phyloP scores from a whole-genome alignment of 2,888 invertebrate genomes.

The Mesochorus sp. region DNA sequence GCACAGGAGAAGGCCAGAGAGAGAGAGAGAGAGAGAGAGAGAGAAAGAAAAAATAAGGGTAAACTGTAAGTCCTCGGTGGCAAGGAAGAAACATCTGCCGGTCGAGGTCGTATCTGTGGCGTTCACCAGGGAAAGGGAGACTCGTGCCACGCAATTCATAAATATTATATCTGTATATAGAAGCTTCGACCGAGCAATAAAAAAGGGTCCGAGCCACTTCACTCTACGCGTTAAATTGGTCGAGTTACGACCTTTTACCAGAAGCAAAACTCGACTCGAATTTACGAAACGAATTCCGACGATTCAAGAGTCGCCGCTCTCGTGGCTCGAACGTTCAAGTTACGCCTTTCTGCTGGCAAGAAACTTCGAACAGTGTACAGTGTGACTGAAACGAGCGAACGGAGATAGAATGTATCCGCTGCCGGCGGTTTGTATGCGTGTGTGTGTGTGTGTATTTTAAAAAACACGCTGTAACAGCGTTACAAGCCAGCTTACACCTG shows the following conservation, averaged over 20 bases:
- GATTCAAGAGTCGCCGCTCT: not conserved
- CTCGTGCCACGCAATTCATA: constrained; percentile 62
- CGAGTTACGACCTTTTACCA: not conserved
- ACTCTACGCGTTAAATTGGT: not conserved
- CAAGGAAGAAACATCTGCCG: constrained; percentile 66
- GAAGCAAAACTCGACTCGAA: too few relatives aligned
- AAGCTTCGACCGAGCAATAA: constrained; percentile 19
- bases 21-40: constrained; percentile 10
- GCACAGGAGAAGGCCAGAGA: too few relatives aligned
- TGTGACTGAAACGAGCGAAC: not conserved
- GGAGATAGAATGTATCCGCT: too few relatives aligned
- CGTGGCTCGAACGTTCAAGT: not conserved
- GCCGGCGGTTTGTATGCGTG: too few relatives aligned
- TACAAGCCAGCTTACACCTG: not conserved
- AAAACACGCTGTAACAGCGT: not conserved
- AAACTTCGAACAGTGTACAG: not conserved
- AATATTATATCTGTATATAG: not conserved
- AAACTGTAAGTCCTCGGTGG: constrained; percentile 36
- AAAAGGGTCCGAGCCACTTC: not conserved
- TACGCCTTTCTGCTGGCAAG: not conserved
- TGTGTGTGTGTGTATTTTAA: too few relatives aligned
- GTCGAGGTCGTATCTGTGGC: constrained; percentile 42
- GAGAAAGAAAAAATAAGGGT: constrained; percentile 35
- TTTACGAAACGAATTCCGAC: too few relatives aligned
- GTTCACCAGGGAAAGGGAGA: constrained; percentile 38